Evolutionary conservation across 2,888 invertebrate species (phyloP).

Genomic region (Leptinotarsa tumamoca): DNA sequence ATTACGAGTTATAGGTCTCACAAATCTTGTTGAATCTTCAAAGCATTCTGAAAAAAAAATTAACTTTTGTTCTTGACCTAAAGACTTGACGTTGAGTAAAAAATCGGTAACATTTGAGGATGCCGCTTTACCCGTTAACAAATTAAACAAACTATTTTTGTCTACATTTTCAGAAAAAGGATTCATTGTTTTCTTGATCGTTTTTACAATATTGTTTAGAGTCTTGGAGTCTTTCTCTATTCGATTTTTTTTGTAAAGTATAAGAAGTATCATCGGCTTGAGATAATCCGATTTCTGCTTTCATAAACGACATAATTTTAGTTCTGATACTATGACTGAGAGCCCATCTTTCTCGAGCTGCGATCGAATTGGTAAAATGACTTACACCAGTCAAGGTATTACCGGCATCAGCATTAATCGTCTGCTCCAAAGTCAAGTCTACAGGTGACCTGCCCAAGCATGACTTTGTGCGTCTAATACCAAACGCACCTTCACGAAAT

Average conservation of each 20-base stretch:
- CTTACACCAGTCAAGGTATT: too few relatives aligned
- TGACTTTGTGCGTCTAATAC: too few relatives aligned
- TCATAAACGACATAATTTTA: slow-evolving; percentile 32
- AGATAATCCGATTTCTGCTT: slow-evolving; percentile 46
- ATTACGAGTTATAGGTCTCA: too few relatives aligned
- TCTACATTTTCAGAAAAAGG: slow-evolving; percentile 49
- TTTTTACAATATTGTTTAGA: slow-evolving; percentile 15
- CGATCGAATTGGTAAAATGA: too few relatives aligned
- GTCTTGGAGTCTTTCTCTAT: too few relatives aligned
- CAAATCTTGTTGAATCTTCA: too few relatives aligned
- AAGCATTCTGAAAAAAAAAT: too few relatives aligned
- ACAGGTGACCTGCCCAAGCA: too few relatives aligned
- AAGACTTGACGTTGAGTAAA: neutral
- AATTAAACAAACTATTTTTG: slow-evolving; percentile 49
- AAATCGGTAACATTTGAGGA: slow-evolving; percentile 28
- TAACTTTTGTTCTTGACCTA: neutral
- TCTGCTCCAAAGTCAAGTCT: too few relatives aligned
- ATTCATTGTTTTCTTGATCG: slow-evolving; percentile 48
- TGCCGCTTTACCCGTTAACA: slow-evolving; percentile 58
- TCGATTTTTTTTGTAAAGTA: neutral
- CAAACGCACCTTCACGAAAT: neutral
- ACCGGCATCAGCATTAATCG: too few relatives aligned
- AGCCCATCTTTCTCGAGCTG: too few relatives aligned
- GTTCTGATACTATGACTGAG: slow-evolving; percentile 11
- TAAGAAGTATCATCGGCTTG: slow-evolving; percentile 53